Base-by-base conservation (phyloP, 37 sponge, comb jelly and placozoan species). In the Petrosia ficiformis region DNA sequence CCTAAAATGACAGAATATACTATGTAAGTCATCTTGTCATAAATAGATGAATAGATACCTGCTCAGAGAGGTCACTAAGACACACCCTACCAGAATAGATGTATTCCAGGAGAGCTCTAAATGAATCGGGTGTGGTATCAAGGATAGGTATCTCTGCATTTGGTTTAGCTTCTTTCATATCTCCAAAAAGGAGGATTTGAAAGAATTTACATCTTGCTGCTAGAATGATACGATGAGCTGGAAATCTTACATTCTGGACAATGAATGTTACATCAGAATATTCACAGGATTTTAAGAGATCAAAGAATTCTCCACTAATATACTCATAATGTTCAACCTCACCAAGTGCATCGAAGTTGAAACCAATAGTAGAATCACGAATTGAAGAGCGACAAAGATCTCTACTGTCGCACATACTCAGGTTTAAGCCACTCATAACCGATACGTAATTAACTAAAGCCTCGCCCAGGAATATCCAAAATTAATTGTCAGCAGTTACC, bases 261-360 rank as follows among this genome's bases (percentile, higher is more conserved):
- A 87, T 43, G 67, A 96, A 88, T 0, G 80, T 84, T 16, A 94
- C 94, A 54, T 96, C 97, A 0, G 86, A 42, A 44, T 85, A 59
- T 22, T 86, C 81, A 25, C 73, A 72, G 25, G 83, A 82, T 52
- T 89, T 89, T 48, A 76, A 74, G 44, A 88, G 79, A 71, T 80
- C 87, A 16, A 84, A 74, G 39, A 94, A 57, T 58, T 94, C 91
- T 22, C 91, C 86, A 30, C 87, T 82, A 4, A 86, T 35, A 61
- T 91, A 87, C 24, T 91, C 91, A 68, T 79, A 91, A 68, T 91
- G 91, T 70, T 91, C 91, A 70, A 91, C 91, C 38, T 91, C 91
- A 1, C 91, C 91, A 31, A 91, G 65, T 28, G 91, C 91, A 65
- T 91, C 91, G 16, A 91, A 86, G 80, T 91, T 91, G 42, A 91